These are phyloP conservation scores for Cavia porcellus DNA, from an alignment of 2,113 vertebrate genomes.

Conservation along the genomic window DNA sequence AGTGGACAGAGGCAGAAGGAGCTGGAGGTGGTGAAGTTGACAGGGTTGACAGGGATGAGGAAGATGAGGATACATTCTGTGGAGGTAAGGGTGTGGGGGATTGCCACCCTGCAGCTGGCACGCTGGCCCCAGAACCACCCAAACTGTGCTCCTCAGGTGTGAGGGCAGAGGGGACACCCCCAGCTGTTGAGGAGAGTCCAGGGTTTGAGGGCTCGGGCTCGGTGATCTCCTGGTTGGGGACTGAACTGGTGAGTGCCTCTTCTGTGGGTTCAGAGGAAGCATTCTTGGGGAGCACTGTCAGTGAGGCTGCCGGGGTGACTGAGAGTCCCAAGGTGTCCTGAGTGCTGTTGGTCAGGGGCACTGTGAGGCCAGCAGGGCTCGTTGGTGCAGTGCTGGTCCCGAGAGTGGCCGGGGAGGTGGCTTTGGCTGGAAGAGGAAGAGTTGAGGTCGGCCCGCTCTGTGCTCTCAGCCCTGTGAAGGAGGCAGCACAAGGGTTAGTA, in stretches of 20 bases:
- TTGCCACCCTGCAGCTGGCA: background rate
- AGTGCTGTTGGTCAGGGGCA: accelerated
- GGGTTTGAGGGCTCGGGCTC: background rate
- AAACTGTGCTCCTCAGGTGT: background rate
- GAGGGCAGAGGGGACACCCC: background rate
- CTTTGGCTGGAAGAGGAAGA: slow-evolving; percentile 28
- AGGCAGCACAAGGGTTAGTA: slow-evolving; percentile 61
- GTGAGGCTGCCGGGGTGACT: accelerated
- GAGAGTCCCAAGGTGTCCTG: background rate
- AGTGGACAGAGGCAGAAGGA: background rate
- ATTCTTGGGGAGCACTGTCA: background rate
- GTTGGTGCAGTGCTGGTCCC: slow-evolving; percentile 60
- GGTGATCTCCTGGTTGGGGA: background rate
- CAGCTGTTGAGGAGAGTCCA: background rate
- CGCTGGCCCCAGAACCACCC: background rate
- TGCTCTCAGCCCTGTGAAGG: slow-evolving; percentile 78
- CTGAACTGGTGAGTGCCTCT: background rate
- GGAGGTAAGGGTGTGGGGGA: background rate
- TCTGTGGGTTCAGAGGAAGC: accelerated
- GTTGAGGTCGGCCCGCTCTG: background rate
- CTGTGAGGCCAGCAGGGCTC: background rate
- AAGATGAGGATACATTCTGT: background rate
- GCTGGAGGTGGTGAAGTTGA: background rate
- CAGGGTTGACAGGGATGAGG: accelerated
- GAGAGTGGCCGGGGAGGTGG: background rate